Conservation (phyloP, 2,113 vertebrate genomes). For the Dryoscopus gambensis region DNA sequence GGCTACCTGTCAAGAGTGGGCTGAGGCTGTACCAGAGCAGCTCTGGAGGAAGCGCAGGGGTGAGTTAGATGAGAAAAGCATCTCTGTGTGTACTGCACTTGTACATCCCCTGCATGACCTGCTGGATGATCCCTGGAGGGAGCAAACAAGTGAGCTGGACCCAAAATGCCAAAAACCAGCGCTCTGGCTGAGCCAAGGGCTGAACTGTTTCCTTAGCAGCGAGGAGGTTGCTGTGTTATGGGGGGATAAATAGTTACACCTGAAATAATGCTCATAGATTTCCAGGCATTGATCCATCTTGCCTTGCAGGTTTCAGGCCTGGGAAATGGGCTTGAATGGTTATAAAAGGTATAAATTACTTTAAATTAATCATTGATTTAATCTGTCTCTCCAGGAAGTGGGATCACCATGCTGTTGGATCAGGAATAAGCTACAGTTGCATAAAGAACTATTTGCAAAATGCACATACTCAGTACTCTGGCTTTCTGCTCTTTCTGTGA, state of each 20-base stretch:
- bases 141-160: background rate
- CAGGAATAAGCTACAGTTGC: background rate
- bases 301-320: background rate
- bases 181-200: background rate
- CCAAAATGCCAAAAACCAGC: background rate
- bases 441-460: background rate
- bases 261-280: background rate
- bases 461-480: background rate
- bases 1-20: background rate
- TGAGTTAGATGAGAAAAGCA: background rate
- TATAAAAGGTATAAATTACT: slow-evolving; percentile 20
- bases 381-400: background rate
- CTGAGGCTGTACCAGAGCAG: background rate
- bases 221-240: background rate
- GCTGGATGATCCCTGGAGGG: background rate
- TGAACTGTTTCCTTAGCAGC: background rate
- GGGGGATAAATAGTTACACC: background rate
- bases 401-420: background rate
- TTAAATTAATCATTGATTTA: slow-evolving; percentile 29
- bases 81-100: background rate
- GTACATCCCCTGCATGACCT: background rate
- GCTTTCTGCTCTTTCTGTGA: slow-evolving; percentile 2
- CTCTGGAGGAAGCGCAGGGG: background rate
- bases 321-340: background rate
- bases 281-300: background rate